These are phyloP conservation scores for Caenorhabditis inopinata DNA, from an alignment of 1,140 invertebrate species.

Conservation along the genomic window DNA sequence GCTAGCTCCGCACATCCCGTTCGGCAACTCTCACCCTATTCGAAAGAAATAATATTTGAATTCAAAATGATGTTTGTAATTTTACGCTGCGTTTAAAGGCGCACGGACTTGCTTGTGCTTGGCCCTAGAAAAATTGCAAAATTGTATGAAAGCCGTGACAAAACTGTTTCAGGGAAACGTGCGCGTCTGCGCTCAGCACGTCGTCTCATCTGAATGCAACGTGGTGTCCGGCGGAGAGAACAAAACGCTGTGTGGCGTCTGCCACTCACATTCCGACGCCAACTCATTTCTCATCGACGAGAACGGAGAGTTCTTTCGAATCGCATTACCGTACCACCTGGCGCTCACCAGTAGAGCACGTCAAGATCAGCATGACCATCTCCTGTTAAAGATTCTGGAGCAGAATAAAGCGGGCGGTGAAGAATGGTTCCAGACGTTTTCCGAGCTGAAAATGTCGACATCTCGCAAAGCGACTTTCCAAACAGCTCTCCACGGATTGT, in stretches of 20 bases:
- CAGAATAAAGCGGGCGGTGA: background rate
- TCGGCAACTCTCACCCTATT: too few species aligned
- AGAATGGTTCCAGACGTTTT: background rate
- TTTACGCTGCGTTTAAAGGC: too few species aligned
- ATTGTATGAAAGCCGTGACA: background rate
- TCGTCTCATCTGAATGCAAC: background rate
- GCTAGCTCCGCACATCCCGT: too few species aligned
- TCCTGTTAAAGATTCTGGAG: background rate
- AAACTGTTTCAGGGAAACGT: background rate
- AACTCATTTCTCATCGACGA: constrained; percentile 14
- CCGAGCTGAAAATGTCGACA: background rate
- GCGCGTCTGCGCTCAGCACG: background rate
- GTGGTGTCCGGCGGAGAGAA: constrained; percentile 4
- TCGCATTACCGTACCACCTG: background rate
- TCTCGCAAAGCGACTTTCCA: background rate
- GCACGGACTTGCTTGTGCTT: too few species aligned
- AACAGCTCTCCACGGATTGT: background rate
- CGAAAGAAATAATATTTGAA: too few species aligned
- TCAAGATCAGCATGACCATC: constrained; percentile 8
- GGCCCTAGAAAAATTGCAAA: background rate
- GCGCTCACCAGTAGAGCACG: constrained; percentile 6
- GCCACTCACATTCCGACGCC: background rate
- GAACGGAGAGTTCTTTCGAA: background rate
- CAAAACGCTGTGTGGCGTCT: constrained; percentile 2
- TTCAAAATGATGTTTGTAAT: too few species aligned